phyloP scores from a whole-genome alignment of 2,888 invertebrate species.

The Acronicta psi region DNA sequence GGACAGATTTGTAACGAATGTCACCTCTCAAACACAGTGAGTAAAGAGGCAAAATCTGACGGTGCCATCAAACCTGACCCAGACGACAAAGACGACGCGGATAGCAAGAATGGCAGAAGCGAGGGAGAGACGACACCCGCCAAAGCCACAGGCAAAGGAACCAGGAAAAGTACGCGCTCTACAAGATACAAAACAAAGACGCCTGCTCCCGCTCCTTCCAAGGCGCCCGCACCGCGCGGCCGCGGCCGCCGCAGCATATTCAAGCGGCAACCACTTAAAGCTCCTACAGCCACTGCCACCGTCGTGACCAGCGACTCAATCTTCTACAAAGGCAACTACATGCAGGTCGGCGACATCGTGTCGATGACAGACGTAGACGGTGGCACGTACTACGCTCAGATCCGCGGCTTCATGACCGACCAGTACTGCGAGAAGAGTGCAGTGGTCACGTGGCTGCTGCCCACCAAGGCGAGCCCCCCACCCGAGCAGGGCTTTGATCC shows the following conservation, averaged over 20 bases:
- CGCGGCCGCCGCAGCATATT: conserved; percentile 94
- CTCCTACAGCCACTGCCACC: conserved; percentile 94
- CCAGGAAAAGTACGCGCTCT: conserved; percentile 90
- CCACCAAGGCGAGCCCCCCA: conserved; percentile 94
- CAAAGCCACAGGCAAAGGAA: conserved; percentile 85
- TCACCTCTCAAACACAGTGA: conserved; percentile 84
- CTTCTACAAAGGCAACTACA: conserved; percentile 88
- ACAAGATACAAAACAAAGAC: conserved; percentile 88
- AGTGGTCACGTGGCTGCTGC: conserved; percentile 96
- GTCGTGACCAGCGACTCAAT: conserved; percentile 94
- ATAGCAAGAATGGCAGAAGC: conserved; percentile 69
- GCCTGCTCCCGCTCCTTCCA: conserved; percentile 68
- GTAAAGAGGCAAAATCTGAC: conserved; percentile 73
- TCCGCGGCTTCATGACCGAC: conserved; percentile 96
- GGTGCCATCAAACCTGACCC: conserved; percentile 68
- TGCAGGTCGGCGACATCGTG: conserved; percentile 97
- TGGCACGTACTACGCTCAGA: conserved; percentile 96
- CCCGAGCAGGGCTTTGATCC: conserved; percentile 95
- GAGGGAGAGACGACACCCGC: conserved; percentile 81
- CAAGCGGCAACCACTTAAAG: conserved; percentile 94
- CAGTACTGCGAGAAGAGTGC: conserved; percentile 98
- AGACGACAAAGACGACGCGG: conserved; percentile 75
- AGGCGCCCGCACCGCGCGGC: conserved; percentile 88
- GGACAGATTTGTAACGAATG: conserved; percentile 94
- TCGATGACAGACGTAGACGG: conserved; percentile 94